Evolutionary conservation across 2,113 vertebrate genomes (phyloP), one percentile per base, ranked within the genome.

Genomic region (Mustela lutreola): DNA sequence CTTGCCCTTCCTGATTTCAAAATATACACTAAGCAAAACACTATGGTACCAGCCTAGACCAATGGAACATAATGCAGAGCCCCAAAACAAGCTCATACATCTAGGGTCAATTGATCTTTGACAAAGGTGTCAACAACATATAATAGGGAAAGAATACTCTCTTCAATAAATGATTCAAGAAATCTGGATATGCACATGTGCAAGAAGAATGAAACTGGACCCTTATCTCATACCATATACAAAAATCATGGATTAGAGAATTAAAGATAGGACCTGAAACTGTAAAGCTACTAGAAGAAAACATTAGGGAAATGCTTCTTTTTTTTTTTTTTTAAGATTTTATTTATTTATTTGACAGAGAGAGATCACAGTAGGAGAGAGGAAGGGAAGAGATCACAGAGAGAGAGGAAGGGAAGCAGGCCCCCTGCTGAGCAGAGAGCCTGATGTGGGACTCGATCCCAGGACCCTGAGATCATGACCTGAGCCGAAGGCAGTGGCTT

Each of bases 131-230:
- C 48, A 75, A 88, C 79, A 70, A 70, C 62, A 95, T 24, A 39
- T 26, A 71, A 70, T 45, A 31, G 21, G 36, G 5, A 88, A 88
- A 81, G 33, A 2, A 45, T 21, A 65, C 2, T 60, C n/a, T 73
- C 8, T 92, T 82, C 16, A 73, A 60, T 36, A 80, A 63, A 53
- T 79, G 12, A 56, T 63, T 71, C 71, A 86, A 73, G 75, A 80
- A 79, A 92, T 53, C 24, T 73, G 18, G 24, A 81, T 62, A 73
- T 24, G 14, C 81, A 79, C 60, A 79, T 50, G 16, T 36, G 48
- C 36, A 95, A 95, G 48, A 95, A 95, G n/a, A 80, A 71, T 73
- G 21, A 86, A 71, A 10, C 39, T 53, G 33, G 28, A 85, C 56
- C 19, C 63, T 50, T 71, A 50, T 63, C 11, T 63, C 53, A 81